These are phyloP conservation scores for Picathartes gymnocephalus DNA, from an alignment of 2,113 vertebrate genomes.

Conservation along the genomic window DNA sequence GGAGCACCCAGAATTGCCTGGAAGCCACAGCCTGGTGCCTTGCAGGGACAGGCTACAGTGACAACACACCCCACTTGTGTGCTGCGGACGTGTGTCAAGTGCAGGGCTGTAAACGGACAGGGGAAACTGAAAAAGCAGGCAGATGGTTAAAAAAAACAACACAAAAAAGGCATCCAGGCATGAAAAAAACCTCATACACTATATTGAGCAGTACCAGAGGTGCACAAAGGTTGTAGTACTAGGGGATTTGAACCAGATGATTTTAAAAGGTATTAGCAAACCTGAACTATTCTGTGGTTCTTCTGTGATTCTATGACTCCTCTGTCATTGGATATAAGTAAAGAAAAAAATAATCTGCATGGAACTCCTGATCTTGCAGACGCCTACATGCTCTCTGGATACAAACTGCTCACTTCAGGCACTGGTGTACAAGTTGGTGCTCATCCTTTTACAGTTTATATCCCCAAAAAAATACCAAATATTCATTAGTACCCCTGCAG, in stretches of 20 bases:
- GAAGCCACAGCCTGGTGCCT: neutral
- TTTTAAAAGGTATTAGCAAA: neutral
- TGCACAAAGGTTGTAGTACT: no score
- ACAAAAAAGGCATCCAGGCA: neutral
- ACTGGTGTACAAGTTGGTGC: neutral
- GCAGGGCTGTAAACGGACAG: neutral
- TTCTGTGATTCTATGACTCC: neutral
- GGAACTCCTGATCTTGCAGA: neutral
- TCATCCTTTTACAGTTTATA: neutral
- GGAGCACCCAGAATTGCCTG: rapidly evolving
- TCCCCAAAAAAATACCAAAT: neutral
- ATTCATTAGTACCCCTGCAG: neutral
- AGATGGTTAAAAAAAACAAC: neutral
- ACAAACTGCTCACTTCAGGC: neutral
- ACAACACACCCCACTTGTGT: neutral
- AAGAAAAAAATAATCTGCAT: neutral
- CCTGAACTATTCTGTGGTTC: neutral
- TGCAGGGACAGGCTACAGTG: neutral
- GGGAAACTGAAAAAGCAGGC: neutral
- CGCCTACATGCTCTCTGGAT: neutral
- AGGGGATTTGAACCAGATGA: neutral
- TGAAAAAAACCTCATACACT: neutral
- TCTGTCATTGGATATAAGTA: neutral
- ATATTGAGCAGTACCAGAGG: neutral
- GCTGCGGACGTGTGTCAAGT: rapidly evolving